Evolutionary conservation across 2,888 invertebrate genomes (phyloP).

Genomic region (Apomyelois bistriatella): DNA sequence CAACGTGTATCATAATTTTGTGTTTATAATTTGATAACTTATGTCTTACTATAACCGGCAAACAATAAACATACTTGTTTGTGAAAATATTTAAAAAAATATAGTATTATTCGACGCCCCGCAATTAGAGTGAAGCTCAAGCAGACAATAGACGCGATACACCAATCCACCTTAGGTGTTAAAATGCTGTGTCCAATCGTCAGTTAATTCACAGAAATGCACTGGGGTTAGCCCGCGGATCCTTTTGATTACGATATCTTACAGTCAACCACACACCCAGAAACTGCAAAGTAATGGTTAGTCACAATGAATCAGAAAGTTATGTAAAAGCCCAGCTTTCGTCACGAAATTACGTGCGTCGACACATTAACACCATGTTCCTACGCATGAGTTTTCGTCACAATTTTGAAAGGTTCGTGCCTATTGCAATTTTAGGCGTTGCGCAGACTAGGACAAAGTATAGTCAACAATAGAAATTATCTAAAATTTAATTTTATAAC

Average conservation of each 20-base stretch:
- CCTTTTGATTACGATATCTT: conserved; percentile 98
- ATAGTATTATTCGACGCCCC: conserved; percentile 8
- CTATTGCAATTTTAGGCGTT: background rate
- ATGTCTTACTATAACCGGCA: no score
- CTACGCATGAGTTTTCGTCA: no score
- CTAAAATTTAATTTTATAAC: no score
- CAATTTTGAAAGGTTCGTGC: no score
- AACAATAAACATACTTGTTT: no score
- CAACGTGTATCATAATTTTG: background rate
- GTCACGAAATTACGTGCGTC: conserved; percentile 1
- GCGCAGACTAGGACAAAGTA: background rate
- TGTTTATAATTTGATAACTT: background rate
- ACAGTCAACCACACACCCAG: conserved; percentile 98
- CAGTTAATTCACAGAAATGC: conserved; percentile 93
- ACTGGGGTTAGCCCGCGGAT: conserved; percentile 97
- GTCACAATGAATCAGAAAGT: conserved; percentile 44
- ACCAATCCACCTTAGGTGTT: conserved; percentile 69
- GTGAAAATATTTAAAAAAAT: no score
- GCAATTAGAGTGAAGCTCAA: conserved; percentile 15
- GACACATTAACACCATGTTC: background rate
- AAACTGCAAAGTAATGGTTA: conserved; percentile 87
- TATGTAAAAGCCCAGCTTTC: background rate
- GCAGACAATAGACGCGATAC: conserved; percentile 44
- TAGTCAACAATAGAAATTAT: no score
- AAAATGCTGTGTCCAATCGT: conserved; percentile 48